Base-by-base conservation (phyloP, 2,888 invertebrate genomes). In the Pollenia angustigena region DNA sequence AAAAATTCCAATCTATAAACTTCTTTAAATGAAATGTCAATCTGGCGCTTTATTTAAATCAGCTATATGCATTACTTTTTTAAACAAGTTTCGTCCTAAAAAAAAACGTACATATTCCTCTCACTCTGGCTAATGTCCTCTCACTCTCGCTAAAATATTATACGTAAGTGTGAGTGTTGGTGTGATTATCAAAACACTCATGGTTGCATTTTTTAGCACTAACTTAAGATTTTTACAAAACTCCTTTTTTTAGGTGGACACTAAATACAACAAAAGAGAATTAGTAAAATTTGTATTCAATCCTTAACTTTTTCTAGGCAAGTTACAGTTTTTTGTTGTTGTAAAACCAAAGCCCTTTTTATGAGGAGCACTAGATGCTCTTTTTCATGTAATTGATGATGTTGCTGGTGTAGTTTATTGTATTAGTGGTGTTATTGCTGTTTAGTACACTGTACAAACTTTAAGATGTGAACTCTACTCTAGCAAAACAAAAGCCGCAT, bases 401-500 rank as follows among this genome's bases (percentile, higher is more conserved):
- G 79, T 44, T 82, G 69, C 9, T 76, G 64, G 2, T 48, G n/a
- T 23, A 40, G 64, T 62, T 50, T 32, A 16, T 44, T 18, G 60
- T 32, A 4, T 3, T 60, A 23, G 60, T 81, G 56, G n/a, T 46
- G 72, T 56, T 62, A 44, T 44, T 79, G 56, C 32, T 69, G 68
- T 62, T 75, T 71, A 46, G 58, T 58, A 71, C 76, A 75, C 75
- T 76, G 66, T 71, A 80, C 71, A 60, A 85, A 46, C 83, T 80
- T 80, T 72, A 81, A 76, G 56, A 82, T 54, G 40, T 84, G 83
- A 81, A 87, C 81, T 84, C 84, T 86, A 78, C 81, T 86, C 82
- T 85, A 78, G 78, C 50, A 68, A 80, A 80, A 79, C 74, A 76
- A 78, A 87, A 83, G 80, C 86, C 86, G 84, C 80, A 83, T 83